Evolutionary conservation across 2,797 vertebrate species (phyloP).

Genomic region (Megaceryle alcyon): DNA sequence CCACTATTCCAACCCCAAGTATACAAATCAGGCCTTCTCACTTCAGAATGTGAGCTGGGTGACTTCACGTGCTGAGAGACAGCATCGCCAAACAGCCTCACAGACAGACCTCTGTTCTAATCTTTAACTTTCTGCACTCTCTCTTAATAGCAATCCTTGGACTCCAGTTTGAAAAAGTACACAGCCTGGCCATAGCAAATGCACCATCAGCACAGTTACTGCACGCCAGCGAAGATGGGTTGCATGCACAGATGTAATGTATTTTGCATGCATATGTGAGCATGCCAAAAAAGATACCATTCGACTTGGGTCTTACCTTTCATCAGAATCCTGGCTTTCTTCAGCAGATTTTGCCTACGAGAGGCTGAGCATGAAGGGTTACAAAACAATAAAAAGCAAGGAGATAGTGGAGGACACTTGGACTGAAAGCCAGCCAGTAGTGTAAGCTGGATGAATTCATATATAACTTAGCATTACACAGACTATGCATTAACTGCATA

Average conservation of each 20-base stretch:
- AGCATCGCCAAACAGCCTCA: fast-evolving
- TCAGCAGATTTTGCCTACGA: conserved; percentile 18
- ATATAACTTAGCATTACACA: background rate
- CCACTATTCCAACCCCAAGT: background rate
- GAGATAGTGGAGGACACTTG: background rate
- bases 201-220: background rate
- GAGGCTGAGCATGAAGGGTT: conserved; percentile 19
- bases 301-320: conserved; percentile 1
- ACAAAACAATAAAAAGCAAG: conserved; percentile 11
- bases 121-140: background rate
- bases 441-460: background rate
- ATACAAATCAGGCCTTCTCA: no score
- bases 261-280: background rate
- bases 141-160: background rate
- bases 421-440: background rate
- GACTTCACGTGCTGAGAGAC: background rate
- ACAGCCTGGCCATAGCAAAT: background rate
- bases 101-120: background rate
- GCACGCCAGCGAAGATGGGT: background rate
- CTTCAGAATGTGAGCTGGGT: background rate
- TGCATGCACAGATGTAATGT: background rate
- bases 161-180: background rate
- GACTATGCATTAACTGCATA: background rate
- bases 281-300: background rate
- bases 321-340: conserved; percentile 16